A percentile compares a stretch with the other conserved stretches of the same genome.
These are phyloP conservation scores for Ia io DNA, from an alignment of 2,113 vertebrate genomes.

Conservation along the genomic window DNA sequence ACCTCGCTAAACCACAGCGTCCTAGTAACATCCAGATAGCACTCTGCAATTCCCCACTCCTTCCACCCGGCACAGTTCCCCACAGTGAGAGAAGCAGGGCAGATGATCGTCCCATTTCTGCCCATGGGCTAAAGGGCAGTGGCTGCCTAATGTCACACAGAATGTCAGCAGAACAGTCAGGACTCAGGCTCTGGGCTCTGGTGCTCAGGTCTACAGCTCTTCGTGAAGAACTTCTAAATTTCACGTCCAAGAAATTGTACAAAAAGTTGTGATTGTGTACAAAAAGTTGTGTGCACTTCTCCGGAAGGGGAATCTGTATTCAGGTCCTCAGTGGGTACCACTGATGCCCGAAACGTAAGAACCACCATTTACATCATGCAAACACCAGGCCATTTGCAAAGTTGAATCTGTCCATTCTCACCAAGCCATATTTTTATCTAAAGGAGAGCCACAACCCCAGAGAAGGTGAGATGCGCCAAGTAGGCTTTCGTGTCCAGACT, in stretches of 20 bases:
- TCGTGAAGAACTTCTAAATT: slow-evolving; percentile 20
- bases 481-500: background rate
- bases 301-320: background rate
- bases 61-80: background rate
- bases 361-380: background rate
- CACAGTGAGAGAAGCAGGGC: background rate
- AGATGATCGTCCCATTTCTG: background rate
- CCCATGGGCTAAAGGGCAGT: background rate
- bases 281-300: background rate
- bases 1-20: background rate
- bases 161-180: background rate
- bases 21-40: background rate
- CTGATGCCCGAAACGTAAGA: background rate
- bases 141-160: background rate
- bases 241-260: slow-evolving; percentile 1
- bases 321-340: background rate
- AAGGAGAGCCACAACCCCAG: background rate
- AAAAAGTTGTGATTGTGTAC: background rate
- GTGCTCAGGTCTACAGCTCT: background rate
- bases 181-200: background rate
- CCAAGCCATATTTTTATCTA: slow-evolving; percentile 18
- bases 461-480: background rate
- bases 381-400: background rate
- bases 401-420: background rate
- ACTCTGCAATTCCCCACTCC: background rate